These are phyloP conservation scores for Coracopsis vasa DNA, from an alignment of 2,113 vertebrate species.

Conservation along the genomic window DNA sequence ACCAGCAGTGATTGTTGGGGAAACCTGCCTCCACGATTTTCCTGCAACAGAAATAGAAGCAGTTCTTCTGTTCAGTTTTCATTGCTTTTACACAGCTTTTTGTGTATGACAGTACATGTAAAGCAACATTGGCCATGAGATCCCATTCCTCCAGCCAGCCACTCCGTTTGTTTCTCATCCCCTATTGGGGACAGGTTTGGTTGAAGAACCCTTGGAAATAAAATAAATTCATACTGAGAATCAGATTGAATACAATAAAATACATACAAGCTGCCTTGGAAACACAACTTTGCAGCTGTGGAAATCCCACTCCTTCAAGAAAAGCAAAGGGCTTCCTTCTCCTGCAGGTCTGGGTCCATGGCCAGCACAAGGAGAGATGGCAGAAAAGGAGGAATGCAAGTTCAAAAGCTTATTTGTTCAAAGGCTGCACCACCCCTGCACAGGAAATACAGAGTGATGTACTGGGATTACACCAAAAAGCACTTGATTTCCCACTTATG, in stretches of 20 bases:
- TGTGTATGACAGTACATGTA: rapidly evolving
- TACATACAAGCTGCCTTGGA: not conserved
- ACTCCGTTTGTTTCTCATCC: not conserved
- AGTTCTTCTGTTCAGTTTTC: not conserved
- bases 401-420: not conserved
- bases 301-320: not conserved
- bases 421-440: not conserved
- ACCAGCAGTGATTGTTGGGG: not conserved
- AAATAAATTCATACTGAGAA: not conserved
- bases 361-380: rapidly evolving
- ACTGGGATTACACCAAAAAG: not conserved
- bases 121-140: not conserved
- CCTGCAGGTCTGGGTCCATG: rapidly evolving
- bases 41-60: not conserved
- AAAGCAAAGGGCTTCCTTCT: not conserved
- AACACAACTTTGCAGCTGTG: not conserved
- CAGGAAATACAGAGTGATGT: not conserved
- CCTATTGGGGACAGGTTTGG: not conserved
- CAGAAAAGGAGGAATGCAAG: not conserved
- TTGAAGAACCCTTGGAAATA: not conserved
- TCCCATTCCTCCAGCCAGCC: not conserved
- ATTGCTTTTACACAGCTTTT: not conserved
- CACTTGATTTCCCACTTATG: not conserved
- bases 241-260: not conserved
- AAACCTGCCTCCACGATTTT: not conserved